Evolutionary conservation across 1,140 invertebrate genomes (phyloP), one percentile per base, ranked within the genome.

Genomic region (Hyposmocoma kahamanoa): DNA sequence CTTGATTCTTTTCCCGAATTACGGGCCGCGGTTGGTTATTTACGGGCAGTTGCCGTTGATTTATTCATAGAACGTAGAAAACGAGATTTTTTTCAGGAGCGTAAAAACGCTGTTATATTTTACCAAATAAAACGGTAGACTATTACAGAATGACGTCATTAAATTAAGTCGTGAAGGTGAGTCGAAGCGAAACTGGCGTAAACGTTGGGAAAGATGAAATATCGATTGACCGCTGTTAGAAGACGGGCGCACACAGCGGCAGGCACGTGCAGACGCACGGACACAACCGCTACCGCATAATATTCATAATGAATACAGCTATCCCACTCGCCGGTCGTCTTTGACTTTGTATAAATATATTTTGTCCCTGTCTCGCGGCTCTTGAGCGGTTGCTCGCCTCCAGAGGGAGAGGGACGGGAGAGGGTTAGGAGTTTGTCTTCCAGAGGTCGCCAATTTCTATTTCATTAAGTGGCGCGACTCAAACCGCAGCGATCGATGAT

Each of bases 301-400:
- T 84, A 83, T 83, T 81, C 79, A 84, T 83, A 83, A 84, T 84
- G 81, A 83, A 81, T 84, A 84, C 79, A 78, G 77, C 81, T 75
- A 74, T 84, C 81, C 79, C 76, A 83, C 81, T 84, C 81, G 67
- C 53, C 61, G 67, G 71, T 64, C 81, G 77, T 83, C 81, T 84
- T 84, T 83, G 75, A 84, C 78, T 84, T 84, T 83, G 79, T 81
- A 83, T 83, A 82, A 82, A 82, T 83, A 84, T 83, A 74, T 76
- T 84, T 72, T 67, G 78, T 84, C 81, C 53, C 73, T 67, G 41
- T 83, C 75, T n/a, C 55, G 41, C 78, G 56, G 64, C 65, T 70
- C 68, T 75, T 72, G 68, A 67, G 63, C 64, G 64, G 56, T 55
- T 56, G 60, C 24, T 53, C 57, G 53, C 59, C 63, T 62, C 58